Conservation (phyloP, 2,888 invertebrate genomes). For the Pelosia muscerda region DNA sequence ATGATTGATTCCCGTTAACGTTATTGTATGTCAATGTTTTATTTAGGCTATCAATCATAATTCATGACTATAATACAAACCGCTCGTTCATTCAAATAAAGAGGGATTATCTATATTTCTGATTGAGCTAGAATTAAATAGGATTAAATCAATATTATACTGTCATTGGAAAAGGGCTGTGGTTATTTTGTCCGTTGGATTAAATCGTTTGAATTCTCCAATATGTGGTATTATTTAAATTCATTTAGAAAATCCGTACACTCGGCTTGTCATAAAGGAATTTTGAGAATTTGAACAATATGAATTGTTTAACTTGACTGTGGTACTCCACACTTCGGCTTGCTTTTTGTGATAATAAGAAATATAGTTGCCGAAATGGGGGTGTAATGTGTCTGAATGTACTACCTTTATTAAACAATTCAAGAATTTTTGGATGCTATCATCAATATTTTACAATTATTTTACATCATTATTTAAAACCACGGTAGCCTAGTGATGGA, state of each 20-base stretch:
- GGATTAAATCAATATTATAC: conserved; percentile 9
- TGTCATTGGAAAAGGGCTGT: conserved; percentile 4
- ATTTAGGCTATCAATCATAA: neutral
- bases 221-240: neutral
- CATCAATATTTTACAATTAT: too few relatives aligned
- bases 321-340: too few relatives aligned
- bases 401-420: too few relatives aligned
- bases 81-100: conserved; percentile 12
- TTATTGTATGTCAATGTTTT: neutral
- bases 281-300: neutral
- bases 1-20: too few relatives aligned
- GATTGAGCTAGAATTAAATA: conserved; percentile 10
- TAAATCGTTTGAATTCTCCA: neutral
- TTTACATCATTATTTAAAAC: too few relatives aligned
- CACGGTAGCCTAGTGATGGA: too few relatives aligned
- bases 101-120: conserved; percentile 9
- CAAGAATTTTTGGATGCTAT: too few relatives aligned
- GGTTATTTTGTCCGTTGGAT: neutral
- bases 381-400: too few relatives aligned
- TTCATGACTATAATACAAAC: conserved; percentile 1
- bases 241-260: neutral
- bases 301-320: neutral
- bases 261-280: too few relatives aligned
- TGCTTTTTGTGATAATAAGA: too few relatives aligned
- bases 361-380: too few relatives aligned